Base-by-base conservation (phyloP, 2,113 vertebrate genomes). In the Neodontobutis hainanensis region DNA sequence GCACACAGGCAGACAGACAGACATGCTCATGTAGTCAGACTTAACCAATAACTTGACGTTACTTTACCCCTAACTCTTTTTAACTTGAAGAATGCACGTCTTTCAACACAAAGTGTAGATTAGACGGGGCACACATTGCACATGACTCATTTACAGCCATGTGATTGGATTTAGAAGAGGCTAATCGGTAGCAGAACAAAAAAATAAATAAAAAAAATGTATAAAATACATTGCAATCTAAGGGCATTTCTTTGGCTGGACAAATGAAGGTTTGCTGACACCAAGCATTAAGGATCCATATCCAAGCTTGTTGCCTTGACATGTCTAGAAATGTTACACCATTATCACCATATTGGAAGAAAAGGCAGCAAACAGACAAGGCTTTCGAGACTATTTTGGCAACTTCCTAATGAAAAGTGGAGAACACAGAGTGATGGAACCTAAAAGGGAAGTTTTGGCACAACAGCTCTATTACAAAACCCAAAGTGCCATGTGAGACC, bases 111-210 rank as follows among this genome's bases (percentile, higher is more conserved):
- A 75, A 66, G 51, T 55, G 59, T 67, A 71, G 70, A 79, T 81
- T 63, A 66, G 15, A 36, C 52, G 0, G 11, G 44, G 50, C 50
- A 53, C 61, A 7, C 45, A 27, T 3, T 27, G 19, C 19, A 27
- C 19, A 27, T 27, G 35, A 16, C 51, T 75, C 61, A 40, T 61
- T 38, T 81, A 65, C 68, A 68, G 67, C 32, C 86, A 84, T 86
- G 80, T 85, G 82, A 85, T 78, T 70, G 45, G 73, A 82, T 78
- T 78, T 80, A 82, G 61, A 51, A 47, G 42, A 49, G 16, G 47
- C 48, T 87, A 80, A 86, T 87, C 73, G 61, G 68, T 42, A 53
- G n/a, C 19, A 75, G 53, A 50, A 45, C 27, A 57, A 77, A 73
- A 64, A 75, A 68, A n/a, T n/a, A 50, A 15, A 43, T 1, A 43